phyloP scores from a whole-genome alignment of 2,888 invertebrate species.

The Ochropleura leucogaster region DNA sequence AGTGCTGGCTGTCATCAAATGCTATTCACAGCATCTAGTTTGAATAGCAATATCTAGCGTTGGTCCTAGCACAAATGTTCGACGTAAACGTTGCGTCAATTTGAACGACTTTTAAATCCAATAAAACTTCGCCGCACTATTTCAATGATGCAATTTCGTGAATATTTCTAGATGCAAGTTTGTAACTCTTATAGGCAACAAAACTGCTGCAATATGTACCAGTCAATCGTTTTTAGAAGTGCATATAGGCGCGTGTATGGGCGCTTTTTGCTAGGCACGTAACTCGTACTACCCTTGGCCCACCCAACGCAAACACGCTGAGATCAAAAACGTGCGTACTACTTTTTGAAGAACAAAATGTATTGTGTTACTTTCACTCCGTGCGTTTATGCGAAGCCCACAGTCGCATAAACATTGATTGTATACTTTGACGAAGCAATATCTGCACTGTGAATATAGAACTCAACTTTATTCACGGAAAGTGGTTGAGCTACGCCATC shows the following conservation, averaged over 20 bases:
- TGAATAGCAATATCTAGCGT: constrained; percentile 33
- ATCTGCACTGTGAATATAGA: constrained; percentile 6
- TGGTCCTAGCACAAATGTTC: neutral
- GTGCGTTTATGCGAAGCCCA: neutral
- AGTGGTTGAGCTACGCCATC: constrained; percentile 26
- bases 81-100: neutral
- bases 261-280: neutral
- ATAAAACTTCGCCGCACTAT: neutral
- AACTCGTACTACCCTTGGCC: neutral
- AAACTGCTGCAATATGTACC: neutral
- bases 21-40: neutral
- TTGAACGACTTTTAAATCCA: neutral
- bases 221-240: neutral
- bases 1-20: constrained; percentile 29
- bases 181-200: neutral
- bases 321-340: neutral
- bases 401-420: constrained; percentile 19
- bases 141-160: neutral
- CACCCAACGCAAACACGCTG: neutral
- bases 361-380: neutral
- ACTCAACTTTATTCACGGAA: neutral
- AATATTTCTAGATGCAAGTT: neutral
- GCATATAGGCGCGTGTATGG: neutral
- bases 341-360: neutral
- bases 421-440: constrained; percentile 17